These are phyloP conservation scores for Mayetiola destructor DNA, from an alignment of 2,888 invertebrate species.

Conservation along the genomic window DNA sequence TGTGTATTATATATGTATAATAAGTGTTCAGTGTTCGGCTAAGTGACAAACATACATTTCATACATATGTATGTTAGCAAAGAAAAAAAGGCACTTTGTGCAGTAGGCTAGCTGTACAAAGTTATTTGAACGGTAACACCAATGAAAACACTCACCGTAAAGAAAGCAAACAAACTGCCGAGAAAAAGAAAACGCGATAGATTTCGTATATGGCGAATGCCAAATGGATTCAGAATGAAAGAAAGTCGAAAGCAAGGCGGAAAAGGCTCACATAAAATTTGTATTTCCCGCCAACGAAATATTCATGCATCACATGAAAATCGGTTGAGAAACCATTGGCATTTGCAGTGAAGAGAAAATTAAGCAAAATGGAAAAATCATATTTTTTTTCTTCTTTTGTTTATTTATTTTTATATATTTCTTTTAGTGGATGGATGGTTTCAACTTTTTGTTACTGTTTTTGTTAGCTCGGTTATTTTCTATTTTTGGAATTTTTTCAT, in stretches of 20 bases:
- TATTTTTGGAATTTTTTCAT: background rate
- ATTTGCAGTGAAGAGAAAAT: background rate
- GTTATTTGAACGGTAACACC: background rate
- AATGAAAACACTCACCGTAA: background rate
- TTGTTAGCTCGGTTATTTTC: background rate
- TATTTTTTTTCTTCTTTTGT: background rate
- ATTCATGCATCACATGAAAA: background rate
- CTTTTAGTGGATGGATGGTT: background rate
- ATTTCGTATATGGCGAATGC: background rate
- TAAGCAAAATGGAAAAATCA: conserved; percentile 7
- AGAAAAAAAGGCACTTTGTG: too few species aligned
- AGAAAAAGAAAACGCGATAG: background rate
- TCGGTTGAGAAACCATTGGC: background rate
- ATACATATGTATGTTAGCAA: background rate
- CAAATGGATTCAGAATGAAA: background rate
- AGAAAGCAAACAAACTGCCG: background rate
- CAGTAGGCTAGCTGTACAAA: too few species aligned
- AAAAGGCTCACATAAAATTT: background rate
- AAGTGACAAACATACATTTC: background rate
- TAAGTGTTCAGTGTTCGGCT: background rate
- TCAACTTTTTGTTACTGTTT: background rate
- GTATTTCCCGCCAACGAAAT: background rate
- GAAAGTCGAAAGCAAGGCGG: background rate
- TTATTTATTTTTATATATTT: background rate
- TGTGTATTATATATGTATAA: too few species aligned